Evolutionary conservation across 2,113 vertebrate species (phyloP).

Genomic region (Syngnathus scovelli): DNA sequence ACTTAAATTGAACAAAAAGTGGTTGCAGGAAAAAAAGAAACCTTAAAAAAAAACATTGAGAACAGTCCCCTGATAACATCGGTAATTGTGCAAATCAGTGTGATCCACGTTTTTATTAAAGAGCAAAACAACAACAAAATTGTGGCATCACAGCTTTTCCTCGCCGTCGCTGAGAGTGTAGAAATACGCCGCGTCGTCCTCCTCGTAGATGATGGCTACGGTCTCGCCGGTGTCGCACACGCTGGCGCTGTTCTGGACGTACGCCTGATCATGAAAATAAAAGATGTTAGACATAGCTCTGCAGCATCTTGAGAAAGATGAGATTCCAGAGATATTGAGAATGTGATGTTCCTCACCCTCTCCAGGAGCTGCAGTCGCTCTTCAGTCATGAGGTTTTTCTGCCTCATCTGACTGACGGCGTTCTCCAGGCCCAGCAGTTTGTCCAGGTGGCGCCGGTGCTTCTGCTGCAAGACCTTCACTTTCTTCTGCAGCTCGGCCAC

Average conservation of each 20-base stretch:
- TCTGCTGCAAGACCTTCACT: constrained; percentile 71
- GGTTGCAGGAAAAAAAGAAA: background rate
- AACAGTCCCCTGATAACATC: constrained; percentile 12
- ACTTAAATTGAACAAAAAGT: constrained; percentile 14
- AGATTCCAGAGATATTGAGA: too few relatives aligned
- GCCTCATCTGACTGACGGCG: constrained; percentile 65
- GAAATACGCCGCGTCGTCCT: constrained; percentile 53
- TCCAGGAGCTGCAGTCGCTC: constrained; percentile 62
- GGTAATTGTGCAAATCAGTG: constrained; percentile 22
- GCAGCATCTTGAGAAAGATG: background rate
- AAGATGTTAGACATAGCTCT: background rate
- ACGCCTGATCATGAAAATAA: constrained; percentile 50
- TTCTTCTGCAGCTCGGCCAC: constrained; percentile 67
- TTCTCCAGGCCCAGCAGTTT: constrained; percentile 72
- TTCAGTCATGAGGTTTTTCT: constrained; percentile 63
- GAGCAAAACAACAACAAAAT: background rate
- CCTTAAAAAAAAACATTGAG: constrained; percentile 3
- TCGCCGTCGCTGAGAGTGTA: constrained; percentile 39
- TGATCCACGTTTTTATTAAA: constrained; percentile 1
- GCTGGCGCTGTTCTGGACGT: constrained; percentile 45
- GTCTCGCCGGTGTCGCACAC: constrained; percentile 46
- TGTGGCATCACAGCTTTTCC: constrained; percentile 18
- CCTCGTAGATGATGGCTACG: constrained; percentile 70
- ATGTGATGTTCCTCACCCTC: constrained; percentile 46
- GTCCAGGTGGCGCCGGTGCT: constrained; percentile 69